These are phyloP conservation scores for Alviniconcha strummeri DNA, from an alignment of 2,888 invertebrate genomes.

Conservation along the genomic window DNA sequence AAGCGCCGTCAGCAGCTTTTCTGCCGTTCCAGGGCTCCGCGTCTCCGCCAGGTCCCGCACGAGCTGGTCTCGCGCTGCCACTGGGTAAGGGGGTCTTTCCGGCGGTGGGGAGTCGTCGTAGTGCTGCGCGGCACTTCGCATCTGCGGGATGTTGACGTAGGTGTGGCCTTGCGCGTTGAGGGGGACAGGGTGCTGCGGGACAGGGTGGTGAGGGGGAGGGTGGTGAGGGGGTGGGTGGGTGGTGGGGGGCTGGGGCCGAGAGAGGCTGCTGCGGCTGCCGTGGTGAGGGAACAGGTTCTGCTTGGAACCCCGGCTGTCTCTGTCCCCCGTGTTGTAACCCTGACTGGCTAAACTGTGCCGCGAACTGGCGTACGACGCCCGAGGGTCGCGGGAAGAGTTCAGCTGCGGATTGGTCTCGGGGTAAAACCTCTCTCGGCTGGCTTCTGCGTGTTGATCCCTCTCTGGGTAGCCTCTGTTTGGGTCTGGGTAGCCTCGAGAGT, in stretches of 20 bases:
- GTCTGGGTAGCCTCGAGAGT: background rate
- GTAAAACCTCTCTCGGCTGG: background rate
- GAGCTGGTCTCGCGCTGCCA: conserved; percentile 58
- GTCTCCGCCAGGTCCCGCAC: conserved; percentile 65
- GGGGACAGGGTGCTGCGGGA: background rate
- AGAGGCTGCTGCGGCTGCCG: conserved; percentile 32
- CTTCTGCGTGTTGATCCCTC: background rate
- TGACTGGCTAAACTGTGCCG: conserved; percentile 30
- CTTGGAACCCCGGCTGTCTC: conserved; percentile 3
- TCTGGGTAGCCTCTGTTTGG: conserved; percentile 7
- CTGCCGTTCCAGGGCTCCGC: conserved; percentile 61
- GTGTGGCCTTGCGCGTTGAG: conserved; percentile 49
- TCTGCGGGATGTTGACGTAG: conserved; percentile 58
- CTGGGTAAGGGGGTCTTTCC: conserved; percentile 66
- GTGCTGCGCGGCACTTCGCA: background rate
- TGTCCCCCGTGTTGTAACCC: background rate
- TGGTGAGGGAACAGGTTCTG: conserved; percentile 23
- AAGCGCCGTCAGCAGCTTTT: conserved; percentile 57
- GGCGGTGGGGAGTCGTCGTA: conserved; percentile 42
- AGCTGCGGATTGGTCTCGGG: background rate
- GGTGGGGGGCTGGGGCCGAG: conserved; percentile 3
- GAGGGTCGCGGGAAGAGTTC: conserved; percentile 24
- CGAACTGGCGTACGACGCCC: conserved; percentile 33
- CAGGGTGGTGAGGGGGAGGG: background rate
- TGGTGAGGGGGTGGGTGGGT: too few relatives aligned